A percentile compares a stretch with the other conserved stretches of the same genome.
Evolutionary conservation across 2,113 vertebrate genomes (phyloP).

Genomic region (Paramisgurnus dabryanus): DNA sequence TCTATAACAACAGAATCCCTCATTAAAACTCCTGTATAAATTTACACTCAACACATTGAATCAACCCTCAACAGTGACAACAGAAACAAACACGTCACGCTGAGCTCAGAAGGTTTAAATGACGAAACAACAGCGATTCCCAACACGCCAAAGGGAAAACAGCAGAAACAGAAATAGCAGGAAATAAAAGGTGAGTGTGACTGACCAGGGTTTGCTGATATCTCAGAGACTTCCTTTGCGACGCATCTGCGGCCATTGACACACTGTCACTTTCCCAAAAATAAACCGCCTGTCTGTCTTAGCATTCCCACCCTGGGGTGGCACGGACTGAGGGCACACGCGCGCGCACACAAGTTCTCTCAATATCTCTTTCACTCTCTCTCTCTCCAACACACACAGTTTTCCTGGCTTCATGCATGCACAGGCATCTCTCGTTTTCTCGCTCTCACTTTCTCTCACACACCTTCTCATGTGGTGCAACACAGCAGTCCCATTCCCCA

Average conservation of each 20-base stretch:
- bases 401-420: too few relatives aligned
- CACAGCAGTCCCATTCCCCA: not conserved
- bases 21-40: not conserved
- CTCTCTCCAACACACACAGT: not conserved
- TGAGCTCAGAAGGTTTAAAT: not conserved
- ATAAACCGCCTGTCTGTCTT: constrained; percentile 73
- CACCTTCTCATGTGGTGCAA: constrained; percentile 30
- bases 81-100: constrained; percentile 26
- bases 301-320: constrained; percentile 66
- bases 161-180: constrained; percentile 6
- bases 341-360: constrained; percentile 45
- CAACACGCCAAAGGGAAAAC: not conserved
- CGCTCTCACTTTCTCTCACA: constrained; percentile 32
- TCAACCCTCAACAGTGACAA: not conserved
- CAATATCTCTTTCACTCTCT: constrained; percentile 15
- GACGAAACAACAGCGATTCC: constrained; percentile 2
- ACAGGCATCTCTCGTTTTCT: not conserved
- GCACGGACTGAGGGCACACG: constrained; percentile 28
- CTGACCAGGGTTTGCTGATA: constrained; percentile 87
- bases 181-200: constrained; percentile 46
- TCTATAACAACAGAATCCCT: not conserved
- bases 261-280: constrained; percentile 81
- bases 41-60: not conserved
- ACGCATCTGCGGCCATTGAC: constrained; percentile 84
- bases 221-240: constrained; percentile 80